Evolutionary conservation across 2,888 invertebrate species (phyloP), one percentile per base, ranked within the genome.

Genomic region (Drosophila subquinaria): DNA sequence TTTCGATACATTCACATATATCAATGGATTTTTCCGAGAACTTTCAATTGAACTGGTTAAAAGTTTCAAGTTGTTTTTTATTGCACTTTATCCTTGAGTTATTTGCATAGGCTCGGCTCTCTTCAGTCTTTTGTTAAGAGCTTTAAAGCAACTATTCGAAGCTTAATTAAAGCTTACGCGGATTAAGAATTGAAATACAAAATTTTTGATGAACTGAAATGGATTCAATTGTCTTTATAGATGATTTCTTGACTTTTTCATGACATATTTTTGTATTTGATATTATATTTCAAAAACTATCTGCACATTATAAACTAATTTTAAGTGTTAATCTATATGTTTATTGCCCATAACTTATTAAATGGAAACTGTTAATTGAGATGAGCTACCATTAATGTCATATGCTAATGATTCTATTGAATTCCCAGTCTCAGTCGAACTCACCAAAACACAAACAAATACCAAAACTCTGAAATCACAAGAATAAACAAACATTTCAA

Each of bases 401-500:
- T 68, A 67, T 56, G 51, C n/a, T 69, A 73, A 78, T 73, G 63
- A 38, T 50, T 66, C 57, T 15, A 60, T 52, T 47, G 51, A 59
- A 69, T 33, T 48, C 33, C 23, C 33, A 43, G 38, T 17, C 9
- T 1, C 42, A 17, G 36, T 36, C 17, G 53, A 3, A 30, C 40
- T 51, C 27, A 40, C 36, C 38, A 59, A 62, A 73, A 66, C 51
- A 69, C 60, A 77, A 77, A 75, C 69, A 62, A 78, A 61, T 13
- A 13, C 27, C n/a, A 17, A 50, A 38, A 59, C 57, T 55, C 57
- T 30, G 27, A 56, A 73, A 57, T 66, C 56, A 55, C 51, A 67
- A 63, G 45, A 70, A 61, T 57, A 76, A 76, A 77, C 59, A 78
- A 74, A 77, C 65, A 73, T 56, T 73, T 73, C 62, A 65, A 66